phyloP scores from a whole-genome alignment of 2,888 invertebrate genomes.

The Eristalinus sepulchralis region DNA sequence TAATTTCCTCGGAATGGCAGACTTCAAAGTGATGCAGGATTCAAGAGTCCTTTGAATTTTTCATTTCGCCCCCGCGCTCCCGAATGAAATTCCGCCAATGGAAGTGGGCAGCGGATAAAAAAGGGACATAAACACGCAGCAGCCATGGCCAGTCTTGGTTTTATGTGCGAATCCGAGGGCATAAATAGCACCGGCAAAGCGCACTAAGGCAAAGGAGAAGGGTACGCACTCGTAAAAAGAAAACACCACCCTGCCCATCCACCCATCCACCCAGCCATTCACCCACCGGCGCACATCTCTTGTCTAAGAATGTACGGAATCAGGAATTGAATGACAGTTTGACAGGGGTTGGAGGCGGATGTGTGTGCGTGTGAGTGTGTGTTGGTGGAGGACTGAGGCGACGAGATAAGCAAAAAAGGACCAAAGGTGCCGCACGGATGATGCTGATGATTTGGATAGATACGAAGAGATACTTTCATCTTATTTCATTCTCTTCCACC shows the following conservation, averaged over 20 bases:
- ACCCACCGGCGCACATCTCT: neutral
- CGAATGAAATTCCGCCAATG: conserved; percentile 41
- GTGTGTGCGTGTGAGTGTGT: neutral
- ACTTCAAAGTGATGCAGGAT: conserved; percentile 66
- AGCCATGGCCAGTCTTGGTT: conserved; percentile 24
- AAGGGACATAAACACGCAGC: conserved; percentile 6
- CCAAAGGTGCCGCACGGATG: conserved; percentile 70
- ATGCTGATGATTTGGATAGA: conserved; percentile 71
- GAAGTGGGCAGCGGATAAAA: conserved; percentile 16
- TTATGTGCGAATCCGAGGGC: conserved; percentile 44
- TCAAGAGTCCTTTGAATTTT: conserved; percentile 68
- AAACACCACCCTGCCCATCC: conserved; percentile 47
- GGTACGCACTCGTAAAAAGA: conserved; percentile 58
- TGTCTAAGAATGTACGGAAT: conserved; percentile 4
- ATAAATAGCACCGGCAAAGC: conserved; percentile 35
- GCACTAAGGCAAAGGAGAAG: conserved; percentile 24
- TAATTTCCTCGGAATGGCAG: conserved; percentile 58
- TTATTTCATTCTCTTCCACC: conserved; percentile 52
- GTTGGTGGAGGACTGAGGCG: conserved; percentile 59
- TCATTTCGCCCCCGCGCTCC: conserved; percentile 45
- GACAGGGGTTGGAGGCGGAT: conserved; percentile 42
- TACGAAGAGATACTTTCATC: conserved; percentile 65
- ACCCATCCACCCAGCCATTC: too few relatives aligned
- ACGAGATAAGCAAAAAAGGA: conserved; percentile 69
- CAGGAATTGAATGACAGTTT: conserved; percentile 70